These are phyloP conservation scores for Nothoprocta pentlandii DNA, from an alignment of 2,113 vertebrate genomes.

Conservation along the genomic window DNA sequence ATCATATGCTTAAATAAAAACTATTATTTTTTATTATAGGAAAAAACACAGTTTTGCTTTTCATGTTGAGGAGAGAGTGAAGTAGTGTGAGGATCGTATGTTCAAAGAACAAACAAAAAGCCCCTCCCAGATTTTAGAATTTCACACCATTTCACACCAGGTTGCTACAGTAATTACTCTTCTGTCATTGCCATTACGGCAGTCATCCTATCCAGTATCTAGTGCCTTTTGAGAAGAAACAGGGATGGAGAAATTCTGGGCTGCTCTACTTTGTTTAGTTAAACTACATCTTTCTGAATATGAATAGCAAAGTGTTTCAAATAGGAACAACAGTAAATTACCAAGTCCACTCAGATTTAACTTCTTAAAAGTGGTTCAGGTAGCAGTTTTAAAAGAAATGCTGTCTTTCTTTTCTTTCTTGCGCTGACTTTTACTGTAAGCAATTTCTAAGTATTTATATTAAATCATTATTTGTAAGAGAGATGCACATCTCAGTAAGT, in stretches of 20 bases:
- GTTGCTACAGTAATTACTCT: background rate
- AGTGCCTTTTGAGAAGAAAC: background rate
- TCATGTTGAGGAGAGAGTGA: background rate
- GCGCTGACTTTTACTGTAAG: background rate
- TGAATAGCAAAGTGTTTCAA: background rate
- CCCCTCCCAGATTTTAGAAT: background rate
- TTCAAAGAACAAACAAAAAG: background rate
- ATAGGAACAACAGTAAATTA: background rate
- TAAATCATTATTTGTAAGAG: background rate
- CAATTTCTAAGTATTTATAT: background rate
- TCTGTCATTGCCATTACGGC: background rate
- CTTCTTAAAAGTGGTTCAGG: background rate
- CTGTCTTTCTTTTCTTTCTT: background rate
- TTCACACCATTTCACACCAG: background rate
- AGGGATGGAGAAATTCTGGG: background rate
- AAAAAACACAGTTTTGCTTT: background rate
- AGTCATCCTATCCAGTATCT: background rate
- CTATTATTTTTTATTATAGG: background rate
- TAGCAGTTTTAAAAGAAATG: background rate
- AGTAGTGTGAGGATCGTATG: background rate
- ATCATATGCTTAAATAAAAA: background rate
- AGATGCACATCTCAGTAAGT: background rate
- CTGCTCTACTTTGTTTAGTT: background rate
- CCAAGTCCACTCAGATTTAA: background rate
- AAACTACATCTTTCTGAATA: background rate